Base-by-base conservation (phyloP, 2,113 vertebrate species). In the Sterna hirundo region DNA sequence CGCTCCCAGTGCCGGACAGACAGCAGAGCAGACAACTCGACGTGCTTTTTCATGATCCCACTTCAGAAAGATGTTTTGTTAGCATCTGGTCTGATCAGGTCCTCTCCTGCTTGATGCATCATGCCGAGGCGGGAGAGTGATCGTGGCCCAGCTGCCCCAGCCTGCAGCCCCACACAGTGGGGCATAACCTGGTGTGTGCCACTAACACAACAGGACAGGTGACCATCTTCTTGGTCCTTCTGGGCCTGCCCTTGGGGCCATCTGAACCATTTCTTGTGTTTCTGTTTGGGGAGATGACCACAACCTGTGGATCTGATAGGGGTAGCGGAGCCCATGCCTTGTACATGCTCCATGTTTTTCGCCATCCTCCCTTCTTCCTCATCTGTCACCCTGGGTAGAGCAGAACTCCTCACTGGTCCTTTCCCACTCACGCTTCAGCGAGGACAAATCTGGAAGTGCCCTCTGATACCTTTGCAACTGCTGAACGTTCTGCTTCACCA, bases 121-220 rank as follows among this genome's bases (percentile, higher is more conserved):
- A 18, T 3, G 4, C 27, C 0, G 0, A 69, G 21, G 21, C 5
- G 12, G 40, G 52, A 70, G 40, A 65, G 54, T 3, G 0, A 1
- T 77, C 44, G 44, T 88, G 55, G 16, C 25, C 36, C 54, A 72
- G 38, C 46, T 88, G 26, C 29, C 81, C 55, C 61, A 68, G 21
- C 18, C 68, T 3, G 0, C 42, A 57, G 46, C 54, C 5, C 5
- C 20, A n/a, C 1, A 1, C 10, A 44, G 26, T 29, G 36, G 14
- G 40, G 5, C n/a, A 49, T 76, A 85, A 49, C 61, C 8, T 12
- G 46, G 19, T 76, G 38, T 15, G 6, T 52, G 75, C 32, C 52
- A 19, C 49, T 68, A 36, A 44, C 49, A 26, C 11, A 34, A 30
- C 27, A 44, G 70, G n/a, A 80, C 5, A n/a, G 19, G 17, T 66